Percentiles rank a stretch among this genome's conserved stretches.
Conservation (phyloP, 2,888 invertebrate species). For the Trypoxylon attenuatum region DNA sequence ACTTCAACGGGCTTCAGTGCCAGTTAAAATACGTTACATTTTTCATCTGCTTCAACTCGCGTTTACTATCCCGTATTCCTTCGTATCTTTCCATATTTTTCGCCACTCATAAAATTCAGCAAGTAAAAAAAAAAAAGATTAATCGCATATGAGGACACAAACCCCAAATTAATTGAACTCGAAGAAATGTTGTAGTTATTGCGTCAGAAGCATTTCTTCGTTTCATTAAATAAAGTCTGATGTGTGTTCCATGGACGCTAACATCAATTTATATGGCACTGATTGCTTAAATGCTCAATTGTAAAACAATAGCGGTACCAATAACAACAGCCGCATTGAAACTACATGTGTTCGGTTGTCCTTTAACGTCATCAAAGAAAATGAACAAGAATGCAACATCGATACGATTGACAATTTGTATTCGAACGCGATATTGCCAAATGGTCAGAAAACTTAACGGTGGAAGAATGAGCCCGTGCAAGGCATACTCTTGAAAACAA, state of each 20-base stretch:
- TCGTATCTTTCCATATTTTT: not conserved
- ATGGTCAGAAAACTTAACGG: conserved; percentile 6
- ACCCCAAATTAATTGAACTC: not conserved
- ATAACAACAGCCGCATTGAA: not conserved
- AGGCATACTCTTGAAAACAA: conserved; percentile 15
- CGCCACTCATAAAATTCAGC: too few relatives aligned
- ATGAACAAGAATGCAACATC: not conserved
- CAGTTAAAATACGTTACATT: too few relatives aligned
- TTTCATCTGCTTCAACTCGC: not conserved
- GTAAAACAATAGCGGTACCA: conserved; percentile 12
- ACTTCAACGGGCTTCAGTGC: too few relatives aligned
- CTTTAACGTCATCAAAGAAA: conserved; percentile 8
- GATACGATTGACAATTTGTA: conserved; percentile 17
- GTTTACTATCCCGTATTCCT: not conserved
- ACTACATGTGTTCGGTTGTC: too few relatives aligned
- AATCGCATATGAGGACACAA: not conserved
- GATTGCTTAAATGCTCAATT: conserved; percentile 49
- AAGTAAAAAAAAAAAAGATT: too few relatives aligned
- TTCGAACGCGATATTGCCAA: conserved; percentile 48
- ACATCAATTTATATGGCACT: conserved; percentile 6
- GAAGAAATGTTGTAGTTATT: not conserved
- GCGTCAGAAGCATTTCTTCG: not conserved
- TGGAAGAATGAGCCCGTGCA: conserved; percentile 10
- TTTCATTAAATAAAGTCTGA: not conserved
- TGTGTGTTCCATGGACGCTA: not conserved